Percentiles rank a stretch among this genome's conserved stretches.
These are phyloP conservation scores for Cirrhinus molitorella DNA, from an alignment of 2,797 vertebrate genomes.

Conservation along the genomic window DNA sequence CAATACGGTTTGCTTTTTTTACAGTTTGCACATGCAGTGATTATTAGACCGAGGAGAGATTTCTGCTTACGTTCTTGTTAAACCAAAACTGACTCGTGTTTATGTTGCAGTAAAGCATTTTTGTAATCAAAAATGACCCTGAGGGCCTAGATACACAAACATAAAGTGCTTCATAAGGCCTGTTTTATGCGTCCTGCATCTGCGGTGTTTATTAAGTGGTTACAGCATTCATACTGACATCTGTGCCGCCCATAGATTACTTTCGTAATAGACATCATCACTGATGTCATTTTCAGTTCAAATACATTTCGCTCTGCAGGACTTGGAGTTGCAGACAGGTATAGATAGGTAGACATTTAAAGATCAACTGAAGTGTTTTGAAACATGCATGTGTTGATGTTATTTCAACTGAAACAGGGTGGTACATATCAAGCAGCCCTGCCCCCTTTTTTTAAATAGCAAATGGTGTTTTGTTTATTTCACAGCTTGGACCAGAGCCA, in stretches of 20 bases:
- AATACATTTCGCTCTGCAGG: too few species aligned
- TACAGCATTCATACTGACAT: conserved; percentile 3
- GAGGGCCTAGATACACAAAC: background rate
- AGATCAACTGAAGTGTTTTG: too few species aligned
- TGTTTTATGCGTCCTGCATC: background rate
- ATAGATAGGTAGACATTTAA: background rate
- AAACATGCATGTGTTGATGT: too few species aligned
- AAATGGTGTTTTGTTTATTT: too few species aligned
- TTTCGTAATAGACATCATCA: background rate
- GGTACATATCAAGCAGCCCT: too few species aligned
- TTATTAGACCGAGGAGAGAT: conserved; percentile 17
- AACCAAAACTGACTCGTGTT: conserved; percentile 4
- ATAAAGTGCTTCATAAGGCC: background rate
- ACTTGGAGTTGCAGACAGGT: background rate
- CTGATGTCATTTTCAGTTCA: background rate
- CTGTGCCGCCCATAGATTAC: background rate
- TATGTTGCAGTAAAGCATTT: conserved; percentile 27
- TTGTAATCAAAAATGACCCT: background rate
- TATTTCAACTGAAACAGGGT: too few species aligned
- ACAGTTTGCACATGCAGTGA: conserved; percentile 33
- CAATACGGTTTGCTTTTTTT: conserved; percentile 29
- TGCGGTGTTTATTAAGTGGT: background rate
- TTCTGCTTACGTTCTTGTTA: conserved; percentile 5
- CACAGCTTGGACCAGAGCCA: too few species aligned
- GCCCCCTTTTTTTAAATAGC: too few species aligned